phyloP scores from a whole-genome alignment of 2,113 vertebrate species.

The Hucho hucho region DNA sequence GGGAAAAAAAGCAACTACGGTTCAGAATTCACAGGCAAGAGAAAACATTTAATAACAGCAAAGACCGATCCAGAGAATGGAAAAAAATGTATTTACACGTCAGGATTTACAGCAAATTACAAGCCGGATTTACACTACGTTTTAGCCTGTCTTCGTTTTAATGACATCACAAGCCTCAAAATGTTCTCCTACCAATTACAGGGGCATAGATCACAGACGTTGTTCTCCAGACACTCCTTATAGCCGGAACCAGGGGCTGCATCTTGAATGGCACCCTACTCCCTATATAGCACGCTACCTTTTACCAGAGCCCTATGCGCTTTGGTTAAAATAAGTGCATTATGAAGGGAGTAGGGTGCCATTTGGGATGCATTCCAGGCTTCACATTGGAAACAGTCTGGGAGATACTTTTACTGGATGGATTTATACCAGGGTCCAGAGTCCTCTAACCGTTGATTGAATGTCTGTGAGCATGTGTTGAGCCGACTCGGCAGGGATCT shows the following conservation, averaged over 20 bases:
- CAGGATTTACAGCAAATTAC: constrained; percentile 44
- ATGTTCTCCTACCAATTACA: constrained; percentile 55
- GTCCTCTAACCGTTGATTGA: constrained; percentile 64
- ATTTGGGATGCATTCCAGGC: constrained; percentile 42
- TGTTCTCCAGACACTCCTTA: neutral
- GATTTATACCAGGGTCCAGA: constrained; percentile 64
- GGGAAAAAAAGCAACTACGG: neutral
- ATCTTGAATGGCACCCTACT: no score
- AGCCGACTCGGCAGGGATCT: constrained; percentile 51
- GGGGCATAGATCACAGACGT: constrained; percentile 38
- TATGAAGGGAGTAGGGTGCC: no score
- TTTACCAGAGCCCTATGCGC: no score
- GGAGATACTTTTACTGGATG: constrained; percentile 66
- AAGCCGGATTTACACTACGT: constrained; percentile 56
- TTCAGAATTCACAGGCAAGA: neutral
- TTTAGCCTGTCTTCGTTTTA: constrained; percentile 22
- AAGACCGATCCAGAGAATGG: neutral
- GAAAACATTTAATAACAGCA: neutral
- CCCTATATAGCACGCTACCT: no score
- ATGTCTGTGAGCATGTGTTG: constrained; percentile 72
- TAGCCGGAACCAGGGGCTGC: neutral
- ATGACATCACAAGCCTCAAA: constrained; percentile 42
- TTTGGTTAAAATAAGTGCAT: no score
- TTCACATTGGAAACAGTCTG: constrained; percentile 61
- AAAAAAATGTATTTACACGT: constrained; percentile 17